Conservation (phyloP, 2,797 vertebrate genomes). For the Garrulus glandarius region DNA sequence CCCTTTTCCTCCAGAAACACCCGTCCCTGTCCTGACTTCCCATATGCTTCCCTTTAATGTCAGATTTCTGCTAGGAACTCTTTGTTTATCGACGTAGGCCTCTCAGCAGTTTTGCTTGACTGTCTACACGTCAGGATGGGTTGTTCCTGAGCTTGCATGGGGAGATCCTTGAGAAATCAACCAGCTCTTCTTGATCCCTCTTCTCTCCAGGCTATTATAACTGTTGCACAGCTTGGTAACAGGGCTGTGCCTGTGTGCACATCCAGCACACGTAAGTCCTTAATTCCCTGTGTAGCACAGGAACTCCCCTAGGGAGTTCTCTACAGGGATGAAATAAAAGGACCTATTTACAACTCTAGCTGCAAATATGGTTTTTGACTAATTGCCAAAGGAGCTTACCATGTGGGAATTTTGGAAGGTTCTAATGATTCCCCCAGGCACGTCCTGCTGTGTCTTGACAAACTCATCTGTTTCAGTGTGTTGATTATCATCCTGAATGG, state of each 20-base stretch:
- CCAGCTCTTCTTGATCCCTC: background rate
- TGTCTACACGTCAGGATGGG: background rate
- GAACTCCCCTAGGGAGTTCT: background rate
- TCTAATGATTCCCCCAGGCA: background rate
- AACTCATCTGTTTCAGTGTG: background rate
- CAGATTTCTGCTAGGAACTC: background rate
- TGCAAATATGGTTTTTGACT: background rate
- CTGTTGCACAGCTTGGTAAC: background rate
- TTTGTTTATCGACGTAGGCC: background rate
- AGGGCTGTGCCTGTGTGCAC: background rate
- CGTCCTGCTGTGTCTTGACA: background rate
- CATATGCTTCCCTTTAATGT: background rate
- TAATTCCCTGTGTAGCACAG: background rate
- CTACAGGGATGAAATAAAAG: background rate
- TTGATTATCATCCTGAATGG: background rate
- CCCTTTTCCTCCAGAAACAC: background rate
- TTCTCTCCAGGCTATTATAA: background rate
- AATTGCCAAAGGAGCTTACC: background rate
- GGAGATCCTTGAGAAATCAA: background rate
- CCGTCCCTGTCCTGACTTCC: rapidly evolving
- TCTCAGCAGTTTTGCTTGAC: background rate
- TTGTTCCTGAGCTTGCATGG: background rate
- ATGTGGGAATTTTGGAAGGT: background rate
- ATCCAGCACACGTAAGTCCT: background rate
- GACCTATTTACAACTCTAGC: background rate